These are phyloP conservation scores for Adelognathus sp. DNA, from an alignment of 2,888 invertebrate genomes.

Conservation along the genomic window DNA sequence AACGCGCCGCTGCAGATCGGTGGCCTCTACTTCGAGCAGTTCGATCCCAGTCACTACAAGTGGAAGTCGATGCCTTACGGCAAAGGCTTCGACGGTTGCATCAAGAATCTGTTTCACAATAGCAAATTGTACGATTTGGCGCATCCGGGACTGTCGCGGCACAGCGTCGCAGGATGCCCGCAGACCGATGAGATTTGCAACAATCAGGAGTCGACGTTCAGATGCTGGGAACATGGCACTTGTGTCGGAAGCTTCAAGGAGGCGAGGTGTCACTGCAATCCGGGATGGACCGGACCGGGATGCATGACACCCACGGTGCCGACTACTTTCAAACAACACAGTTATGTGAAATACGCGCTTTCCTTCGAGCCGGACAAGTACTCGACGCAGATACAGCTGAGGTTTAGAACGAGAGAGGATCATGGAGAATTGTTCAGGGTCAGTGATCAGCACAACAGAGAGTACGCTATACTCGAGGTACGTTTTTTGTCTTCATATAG, in stretches of 20 bases:
- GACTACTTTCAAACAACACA: conserved; percentile 95
- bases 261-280: conserved; percentile 95
- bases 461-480: conserved; percentile 94
- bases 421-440: conserved; percentile 97
- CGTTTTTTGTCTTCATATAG: not conserved
- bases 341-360: conserved; percentile 97
- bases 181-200: conserved; percentile 96
- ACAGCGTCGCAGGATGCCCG: conserved; percentile 94
- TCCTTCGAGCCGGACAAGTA: conserved; percentile 97
- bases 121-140: conserved; percentile 97
- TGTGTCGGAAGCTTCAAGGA: conserved; percentile 95
- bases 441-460: conserved; percentile 96
- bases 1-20: conserved; percentile 98
- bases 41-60: conserved; percentile 93
- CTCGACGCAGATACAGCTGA: conserved; percentile 94
- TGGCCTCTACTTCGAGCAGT: conserved; percentile 94
- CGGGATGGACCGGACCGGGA: conserved; percentile 96
- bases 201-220: conserved; percentile 91
- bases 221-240: conserved; percentile 96
- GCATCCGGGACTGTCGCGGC: conserved; percentile 93
- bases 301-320: conserved; percentile 93
- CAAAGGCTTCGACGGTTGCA: conserved; percentile 97
- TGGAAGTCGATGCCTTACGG: conserved; percentile 96
- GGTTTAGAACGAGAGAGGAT: conserved; percentile 96
- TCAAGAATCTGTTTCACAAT: conserved; percentile 97